A percentile compares a stretch with the other conserved stretches of the same genome.
Evolutionary conservation across 1,140 invertebrate genomes (phyloP).

Genomic region (Drosophila sp.): DNA sequence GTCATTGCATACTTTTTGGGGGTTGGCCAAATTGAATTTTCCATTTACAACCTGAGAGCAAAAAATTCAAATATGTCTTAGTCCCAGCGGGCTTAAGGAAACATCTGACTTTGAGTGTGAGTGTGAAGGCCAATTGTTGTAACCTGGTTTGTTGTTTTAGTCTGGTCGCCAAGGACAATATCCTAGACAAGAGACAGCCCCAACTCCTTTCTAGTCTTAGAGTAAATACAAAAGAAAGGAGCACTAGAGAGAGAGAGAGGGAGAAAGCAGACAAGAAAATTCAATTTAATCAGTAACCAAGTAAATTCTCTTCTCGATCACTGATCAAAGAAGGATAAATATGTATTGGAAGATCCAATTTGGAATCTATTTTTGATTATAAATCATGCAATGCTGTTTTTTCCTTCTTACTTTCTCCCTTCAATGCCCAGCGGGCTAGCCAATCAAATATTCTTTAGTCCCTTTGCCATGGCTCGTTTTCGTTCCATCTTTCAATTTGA

Average conservation of each 20-base stretch:
- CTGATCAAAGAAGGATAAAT: no score
- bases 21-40: slow-evolving; percentile 68
- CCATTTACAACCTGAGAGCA: slow-evolving; percentile 69
- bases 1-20: slow-evolving; percentile 50
- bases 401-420: background rate
- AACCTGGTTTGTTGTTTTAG: slow-evolving; percentile 5
- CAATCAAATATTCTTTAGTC: slow-evolving; percentile 25
- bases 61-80: slow-evolving; percentile 43
- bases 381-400: background rate
- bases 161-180: background rate
- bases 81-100: background rate
- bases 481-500: slow-evolving; percentile 63
- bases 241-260: no score
- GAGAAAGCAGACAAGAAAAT: no score
- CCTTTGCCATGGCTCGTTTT: background rate
- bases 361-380: background rate
- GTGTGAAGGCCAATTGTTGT: background rate
- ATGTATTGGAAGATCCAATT: no score
- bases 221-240: no score
- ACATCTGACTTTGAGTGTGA: no score
- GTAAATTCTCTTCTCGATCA: no score
- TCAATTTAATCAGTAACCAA: no score
- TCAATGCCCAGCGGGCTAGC: slow-evolving; percentile 5
- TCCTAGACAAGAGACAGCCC: background rate
- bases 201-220: no score